Conservation (phyloP, 1,140 invertebrate genomes). For the Agrypnia vestita region DNA sequence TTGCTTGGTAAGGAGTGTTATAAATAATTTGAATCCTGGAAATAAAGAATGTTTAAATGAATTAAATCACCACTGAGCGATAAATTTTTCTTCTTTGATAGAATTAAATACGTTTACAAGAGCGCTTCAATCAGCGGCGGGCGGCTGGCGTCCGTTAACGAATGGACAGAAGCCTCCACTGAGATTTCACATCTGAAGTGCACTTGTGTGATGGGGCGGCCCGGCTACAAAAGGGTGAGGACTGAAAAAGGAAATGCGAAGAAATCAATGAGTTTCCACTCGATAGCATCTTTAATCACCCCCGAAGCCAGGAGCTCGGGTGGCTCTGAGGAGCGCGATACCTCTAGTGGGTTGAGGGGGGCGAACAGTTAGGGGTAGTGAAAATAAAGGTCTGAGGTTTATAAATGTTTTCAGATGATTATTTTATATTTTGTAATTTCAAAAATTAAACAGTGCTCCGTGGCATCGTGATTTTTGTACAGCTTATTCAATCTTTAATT, state of each 20-base stretch:
- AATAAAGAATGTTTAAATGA: too few relatives aligned
- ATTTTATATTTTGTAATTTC: too few relatives aligned
- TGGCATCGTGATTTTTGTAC: too few relatives aligned
- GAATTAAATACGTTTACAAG: neutral
- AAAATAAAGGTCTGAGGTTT: too few relatives aligned
- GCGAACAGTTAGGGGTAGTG: too few relatives aligned
- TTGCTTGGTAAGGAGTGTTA: too few relatives aligned
- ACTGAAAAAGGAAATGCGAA: slow-evolving; percentile 52
- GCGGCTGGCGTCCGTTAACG: slow-evolving; percentile 8
- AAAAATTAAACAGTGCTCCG: too few relatives aligned
- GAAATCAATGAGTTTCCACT: slow-evolving; percentile 59
- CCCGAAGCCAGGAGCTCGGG: slow-evolving; percentile 1
- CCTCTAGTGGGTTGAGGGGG: neutral
- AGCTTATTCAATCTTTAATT: too few relatives aligned
- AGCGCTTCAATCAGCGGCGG: slow-evolving; percentile 4
- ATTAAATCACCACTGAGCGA: too few relatives aligned
- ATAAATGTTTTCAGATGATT: too few relatives aligned
- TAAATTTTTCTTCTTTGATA: neutral
- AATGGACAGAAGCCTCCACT: neutral
- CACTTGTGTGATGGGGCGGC: slow-evolving; percentile 6
- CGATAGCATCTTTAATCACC: slow-evolving; percentile 60
- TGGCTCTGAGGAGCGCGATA: neutral
- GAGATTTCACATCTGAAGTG: slow-evolving; percentile 38
- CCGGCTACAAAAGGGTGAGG: slow-evolving; percentile 39
- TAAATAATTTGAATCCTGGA: too few relatives aligned